phyloP scores from a whole-genome alignment of 2,797 vertebrate species.

The Masticophis lateralis region DNA sequence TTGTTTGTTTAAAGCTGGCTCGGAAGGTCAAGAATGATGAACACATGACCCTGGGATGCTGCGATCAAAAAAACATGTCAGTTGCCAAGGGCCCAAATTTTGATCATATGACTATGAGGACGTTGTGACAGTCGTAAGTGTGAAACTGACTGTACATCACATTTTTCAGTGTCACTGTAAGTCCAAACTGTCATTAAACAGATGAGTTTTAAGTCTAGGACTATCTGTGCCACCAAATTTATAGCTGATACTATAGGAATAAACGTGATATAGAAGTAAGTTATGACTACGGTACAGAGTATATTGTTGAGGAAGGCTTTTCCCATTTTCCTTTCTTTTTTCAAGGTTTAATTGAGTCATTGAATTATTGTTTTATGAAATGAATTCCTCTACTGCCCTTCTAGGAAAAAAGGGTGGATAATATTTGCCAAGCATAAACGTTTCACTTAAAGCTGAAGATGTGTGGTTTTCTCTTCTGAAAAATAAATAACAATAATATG shows the following conservation, averaged over 20 bases:
- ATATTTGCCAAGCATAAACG: conserved; percentile 34
- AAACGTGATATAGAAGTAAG: conserved; percentile 33
- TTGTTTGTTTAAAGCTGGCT: not conserved
- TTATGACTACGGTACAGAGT: conserved; percentile 35
- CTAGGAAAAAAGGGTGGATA: conserved; percentile 16
- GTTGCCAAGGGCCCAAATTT: not conserved
- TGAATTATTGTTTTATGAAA: not conserved
- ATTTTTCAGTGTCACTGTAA: not conserved
- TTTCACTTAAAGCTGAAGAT: not conserved
- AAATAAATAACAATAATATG: not conserved
- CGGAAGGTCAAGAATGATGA: not conserved
- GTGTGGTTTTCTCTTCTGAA: not conserved
- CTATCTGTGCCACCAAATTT: not conserved
- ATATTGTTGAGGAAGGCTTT: conserved; percentile 42
- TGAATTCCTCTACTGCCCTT: not conserved
- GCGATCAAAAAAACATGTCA: not conserved
- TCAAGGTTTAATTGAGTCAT: not conserved
- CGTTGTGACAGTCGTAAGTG: not conserved
- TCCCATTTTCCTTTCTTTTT: not conserved
- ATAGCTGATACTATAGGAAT: conserved; percentile 15
- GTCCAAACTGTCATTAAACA: not conserved
- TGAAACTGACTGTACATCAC: not conserved
- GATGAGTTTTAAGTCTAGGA: not conserved
- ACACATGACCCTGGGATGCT: not conserved
- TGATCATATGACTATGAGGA: not conserved